Evolutionary conservation across 2,113 vertebrate species (phyloP).

Genomic region (Eretmochelys imbricata): DNA sequence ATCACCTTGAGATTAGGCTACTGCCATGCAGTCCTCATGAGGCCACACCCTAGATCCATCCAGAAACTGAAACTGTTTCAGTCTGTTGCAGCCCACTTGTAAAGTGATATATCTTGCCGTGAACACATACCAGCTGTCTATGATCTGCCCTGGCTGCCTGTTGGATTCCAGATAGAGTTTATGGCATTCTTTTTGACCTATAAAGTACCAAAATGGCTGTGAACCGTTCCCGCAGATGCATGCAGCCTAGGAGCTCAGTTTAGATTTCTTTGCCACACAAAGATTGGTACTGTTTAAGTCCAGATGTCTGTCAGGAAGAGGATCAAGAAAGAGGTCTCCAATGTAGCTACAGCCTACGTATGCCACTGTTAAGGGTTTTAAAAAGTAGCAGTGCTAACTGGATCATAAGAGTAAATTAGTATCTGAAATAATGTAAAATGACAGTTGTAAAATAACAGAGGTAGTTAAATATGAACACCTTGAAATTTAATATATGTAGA

Average conservation of each 20-base stretch:
- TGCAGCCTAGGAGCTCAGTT: neutral
- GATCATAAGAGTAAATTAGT: neutral
- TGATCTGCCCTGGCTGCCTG: rapidly evolving
- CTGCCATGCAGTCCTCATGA: neutral
- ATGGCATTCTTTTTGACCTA: neutral
- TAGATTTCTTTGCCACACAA: neutral
- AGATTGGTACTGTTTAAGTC: rapidly evolving
- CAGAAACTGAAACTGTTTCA: neutral
- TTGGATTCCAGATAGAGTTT: neutral
- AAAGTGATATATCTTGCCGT: neutral
- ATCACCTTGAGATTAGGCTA: neutral
- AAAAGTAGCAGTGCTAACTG: neutral
- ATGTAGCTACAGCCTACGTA: neutral
- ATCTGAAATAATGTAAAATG: neutral
- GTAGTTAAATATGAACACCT: neutral
- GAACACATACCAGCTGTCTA: neutral
- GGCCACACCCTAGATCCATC: neutral
- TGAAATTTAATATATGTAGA: neutral
- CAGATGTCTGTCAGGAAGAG: neutral
- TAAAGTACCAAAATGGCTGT: neutral
- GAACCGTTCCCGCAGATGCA: neutral
- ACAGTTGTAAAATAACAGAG: rapidly evolving
- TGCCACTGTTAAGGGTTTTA: neutral
- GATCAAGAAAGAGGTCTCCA: neutral
- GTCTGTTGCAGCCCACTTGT: neutral